Evolutionary conservation across 2,888 invertebrate genomes (phyloP).

Genomic region (Nomada fucata): DNA sequence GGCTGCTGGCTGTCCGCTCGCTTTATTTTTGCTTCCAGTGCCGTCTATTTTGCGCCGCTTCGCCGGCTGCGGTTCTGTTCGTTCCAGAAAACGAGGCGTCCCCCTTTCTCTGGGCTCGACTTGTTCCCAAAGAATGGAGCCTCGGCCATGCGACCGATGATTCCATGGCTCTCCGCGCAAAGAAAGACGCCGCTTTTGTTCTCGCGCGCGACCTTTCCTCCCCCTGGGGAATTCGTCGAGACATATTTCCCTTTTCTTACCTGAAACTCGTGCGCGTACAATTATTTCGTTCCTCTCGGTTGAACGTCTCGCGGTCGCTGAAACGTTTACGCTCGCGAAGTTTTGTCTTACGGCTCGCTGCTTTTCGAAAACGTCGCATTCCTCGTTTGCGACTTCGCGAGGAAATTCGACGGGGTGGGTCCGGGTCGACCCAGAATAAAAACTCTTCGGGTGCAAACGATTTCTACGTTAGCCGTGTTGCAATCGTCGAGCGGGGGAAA

Average conservation of each 20-base stretch:
- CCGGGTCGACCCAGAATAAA: too few relatives aligned
- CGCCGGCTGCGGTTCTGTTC: conserved; percentile 7
- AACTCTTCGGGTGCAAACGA: not conserved
- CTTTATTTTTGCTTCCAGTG: conserved; percentile 14
- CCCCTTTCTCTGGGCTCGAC: conserved; percentile 5
- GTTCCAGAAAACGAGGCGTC: conserved; percentile 7
- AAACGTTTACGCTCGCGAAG: too few relatives aligned
- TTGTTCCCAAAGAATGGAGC: conserved; percentile 20
- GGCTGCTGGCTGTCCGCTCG: conserved; percentile 12
- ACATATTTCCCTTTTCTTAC: not conserved
- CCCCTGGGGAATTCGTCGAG: not conserved
- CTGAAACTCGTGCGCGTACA: too few relatives aligned
- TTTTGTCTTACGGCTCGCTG: too few relatives aligned
- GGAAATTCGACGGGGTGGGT: too few relatives aligned
- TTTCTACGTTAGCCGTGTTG: not conserved
- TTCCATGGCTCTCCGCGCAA: conserved; percentile 33
- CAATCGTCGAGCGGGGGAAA: not conserved
- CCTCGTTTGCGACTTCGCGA: too few relatives aligned
- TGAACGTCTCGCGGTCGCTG: too few relatives aligned
- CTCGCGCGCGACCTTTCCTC: too few relatives aligned
- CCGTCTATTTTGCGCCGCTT: conserved; percentile 1
- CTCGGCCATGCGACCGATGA: conserved; percentile 25
- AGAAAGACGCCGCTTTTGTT: not conserved
- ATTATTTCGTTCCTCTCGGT: too few relatives aligned
- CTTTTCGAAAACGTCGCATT: too few relatives aligned